Evolutionary conservation across 2,113 vertebrate genomes (phyloP), one percentile per base, ranked within the genome.

Genomic region (Alexandromys fortis): DNA sequence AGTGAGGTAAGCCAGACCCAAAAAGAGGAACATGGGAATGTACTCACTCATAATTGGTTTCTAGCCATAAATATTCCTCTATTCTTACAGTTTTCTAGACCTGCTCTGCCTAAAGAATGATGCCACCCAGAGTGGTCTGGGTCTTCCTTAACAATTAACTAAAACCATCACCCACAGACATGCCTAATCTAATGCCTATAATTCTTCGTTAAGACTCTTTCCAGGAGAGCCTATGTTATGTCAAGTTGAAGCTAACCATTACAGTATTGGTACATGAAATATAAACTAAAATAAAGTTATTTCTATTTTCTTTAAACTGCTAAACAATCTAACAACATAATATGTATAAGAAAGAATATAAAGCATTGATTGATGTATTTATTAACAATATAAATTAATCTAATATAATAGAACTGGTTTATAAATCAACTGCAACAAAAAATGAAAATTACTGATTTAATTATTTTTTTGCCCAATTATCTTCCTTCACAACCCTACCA

Each of bases 231-330:
- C 22, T 76, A 76, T 12, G 38, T 85, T 63, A 7, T 85, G 12
- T 42, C 12, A 6, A 65, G 7, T 65, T 45, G 61, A 65, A 42
- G n/a, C 3, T 30, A 65, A 30, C 14, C 21, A 63, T 63, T 38
- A 83, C 55, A 83, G 79, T 26, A 86, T 35, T 8, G 28, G 22
- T 19, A 49, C 38, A 79, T 42, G 55, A 78, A 75, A 63, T 90
- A 55, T 83, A 90, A 96, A 63, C 28, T 5, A 21, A 91, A 61
- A 30, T n/a, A 95, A 85, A 65, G 0, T 86, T 55, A 49, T 76
- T 89, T 78, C 68, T 67, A 61, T 52, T 89, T 89, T 68, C 21
- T 81, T 79, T 85, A 65, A 42, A 79, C 91, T 89, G 89, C 45
- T 65, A 4, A 49, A 75, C 24, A 78, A 42, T 28, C 12, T 38